phyloP scores from a whole-genome alignment of 2,113 vertebrate species.

The Tupaia tana region DNA sequence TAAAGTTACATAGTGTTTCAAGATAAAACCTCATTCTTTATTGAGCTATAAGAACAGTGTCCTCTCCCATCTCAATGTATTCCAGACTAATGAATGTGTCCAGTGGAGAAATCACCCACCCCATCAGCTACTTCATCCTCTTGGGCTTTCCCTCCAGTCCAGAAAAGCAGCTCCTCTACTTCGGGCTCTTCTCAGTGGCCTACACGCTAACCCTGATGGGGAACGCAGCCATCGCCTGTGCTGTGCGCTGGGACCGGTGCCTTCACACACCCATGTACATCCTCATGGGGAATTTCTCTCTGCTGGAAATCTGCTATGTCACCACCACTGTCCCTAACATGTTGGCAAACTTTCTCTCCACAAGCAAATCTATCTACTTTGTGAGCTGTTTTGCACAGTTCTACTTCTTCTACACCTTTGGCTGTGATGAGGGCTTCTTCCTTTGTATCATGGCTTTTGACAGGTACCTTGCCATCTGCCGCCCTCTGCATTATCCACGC shows the following conservation, averaged over 20 bases:
- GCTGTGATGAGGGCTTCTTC: slow-evolving; percentile 56
- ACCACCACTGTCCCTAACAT: slow-evolving; percentile 63
- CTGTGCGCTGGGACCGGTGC: neutral
- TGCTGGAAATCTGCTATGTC: slow-evolving; percentile 72
- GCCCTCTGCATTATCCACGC: slow-evolving; percentile 61
- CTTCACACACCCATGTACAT: slow-evolving; percentile 71
- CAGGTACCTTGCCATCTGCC: slow-evolving; percentile 76
- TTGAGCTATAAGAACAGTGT: neutral
- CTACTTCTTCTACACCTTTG: slow-evolving; percentile 71
- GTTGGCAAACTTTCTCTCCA: slow-evolving; percentile 1
- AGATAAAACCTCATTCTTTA: neutral
- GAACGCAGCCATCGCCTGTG: slow-evolving; percentile 59
- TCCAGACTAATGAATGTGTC: slow-evolving; percentile 28
- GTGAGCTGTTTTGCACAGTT: slow-evolving; percentile 72
- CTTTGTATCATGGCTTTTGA: slow-evolving; percentile 79
- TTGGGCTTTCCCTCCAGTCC: slow-evolving; percentile 47
- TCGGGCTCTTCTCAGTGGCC: slow-evolving; percentile 15
- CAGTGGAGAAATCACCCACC: neutral
- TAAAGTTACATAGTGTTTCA: neutral
- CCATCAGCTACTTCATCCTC: slow-evolving; percentile 44
- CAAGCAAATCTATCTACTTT: slow-evolving; percentile 49
- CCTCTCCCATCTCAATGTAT: neutral
- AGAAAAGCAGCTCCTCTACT: slow-evolving; percentile 4
- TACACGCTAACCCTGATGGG: slow-evolving; percentile 53
- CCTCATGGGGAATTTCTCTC: slow-evolving; percentile 67